Evolutionary conservation across 2,888 invertebrate species (phyloP).

Genomic region (Subacronicta megacephala): DNA sequence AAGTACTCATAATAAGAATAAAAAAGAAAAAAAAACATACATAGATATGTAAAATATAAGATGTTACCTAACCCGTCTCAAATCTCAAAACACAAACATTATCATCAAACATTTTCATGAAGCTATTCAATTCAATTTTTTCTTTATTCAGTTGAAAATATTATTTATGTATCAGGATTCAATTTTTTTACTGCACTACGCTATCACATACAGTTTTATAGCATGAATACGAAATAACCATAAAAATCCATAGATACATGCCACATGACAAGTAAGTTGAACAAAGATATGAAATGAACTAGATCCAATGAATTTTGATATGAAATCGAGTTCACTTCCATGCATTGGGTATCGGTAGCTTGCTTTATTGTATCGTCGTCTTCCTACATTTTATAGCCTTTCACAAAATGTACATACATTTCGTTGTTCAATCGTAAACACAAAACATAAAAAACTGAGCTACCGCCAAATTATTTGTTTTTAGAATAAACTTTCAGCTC

Average conservation of each 20-base stretch:
- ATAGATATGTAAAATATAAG: too few species aligned
- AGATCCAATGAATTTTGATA: constrained; percentile 67
- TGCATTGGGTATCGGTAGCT: constrained; percentile 42
- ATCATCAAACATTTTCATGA: background rate
- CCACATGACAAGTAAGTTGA: constrained; percentile 55
- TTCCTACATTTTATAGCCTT: constrained; percentile 57
- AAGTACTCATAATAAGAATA: too few species aligned
- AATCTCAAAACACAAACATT: background rate
- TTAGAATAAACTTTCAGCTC: constrained; percentile 14
- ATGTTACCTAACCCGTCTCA: too few species aligned
- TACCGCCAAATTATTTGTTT: constrained; percentile 15
- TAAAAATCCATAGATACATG: constrained; percentile 24
- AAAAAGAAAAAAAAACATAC: too few species aligned
- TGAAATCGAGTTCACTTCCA: constrained; percentile 47
- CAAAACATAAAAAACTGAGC: constrained; percentile 26
- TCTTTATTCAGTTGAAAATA: constrained; percentile 9
- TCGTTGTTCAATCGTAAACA: constrained; percentile 22
- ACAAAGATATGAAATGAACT: constrained; percentile 57
- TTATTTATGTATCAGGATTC: constrained; percentile 15
- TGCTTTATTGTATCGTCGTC: constrained; percentile 51
- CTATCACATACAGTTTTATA: constrained; percentile 27
- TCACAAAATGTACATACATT: constrained; percentile 48
- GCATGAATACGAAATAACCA: constrained; percentile 26
- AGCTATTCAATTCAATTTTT: background rate
- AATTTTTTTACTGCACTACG: constrained; percentile 14